Base-by-base conservation (phyloP, 2,888 invertebrate species). In the Synergus itoensis region DNA sequence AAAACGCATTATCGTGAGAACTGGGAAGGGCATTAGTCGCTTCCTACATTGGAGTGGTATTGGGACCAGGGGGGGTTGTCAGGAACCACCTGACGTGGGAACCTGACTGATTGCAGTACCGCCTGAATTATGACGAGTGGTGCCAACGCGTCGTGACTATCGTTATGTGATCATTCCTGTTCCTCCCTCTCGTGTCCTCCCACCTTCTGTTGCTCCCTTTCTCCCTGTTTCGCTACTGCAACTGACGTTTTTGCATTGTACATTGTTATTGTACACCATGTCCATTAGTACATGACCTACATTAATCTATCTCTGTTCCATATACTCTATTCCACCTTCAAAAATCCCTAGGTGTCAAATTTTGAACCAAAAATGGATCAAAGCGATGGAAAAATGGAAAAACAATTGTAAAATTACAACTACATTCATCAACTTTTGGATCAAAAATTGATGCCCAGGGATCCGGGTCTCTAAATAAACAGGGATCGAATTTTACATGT, bases 121-220 rank as follows among this genome's bases (percentile, higher is more conserved):
- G 80, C 45, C 64, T 77, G 79, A 81, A 80, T 81, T 82, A 81
- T 78, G 81, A 79, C 76, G 76, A 69, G 77, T 57, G 67, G 79
- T 76, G 81, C 77, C 78, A 80, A 79, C 78, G 53, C 78, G 76
- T 82, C 78, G 77, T 81, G 82, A 81, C 81, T 83, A 77, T 82
- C 81, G 76, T 79, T 78, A 75, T 81, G 76, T 78, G 82, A 82
- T 82, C 82, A 75, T 78, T 82, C 79, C 67, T 63, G 41, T 40
- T 41, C 76, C 64, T 67, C 36, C 60, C 65, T 16, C 40, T 14
- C 14, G 28, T 28, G 12, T n/a, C 48, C 48, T 41, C 65, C 62
- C 36, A 62, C 69, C 12, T 7, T 18, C 16, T 67, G n/a, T 65
- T 45, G 76, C 62, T 3, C 18, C 53, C 9, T 16, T 45, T 21